phyloP scores from a whole-genome alignment of 2,797 vertebrate genomes.

The Sparidentex hasta region DNA sequence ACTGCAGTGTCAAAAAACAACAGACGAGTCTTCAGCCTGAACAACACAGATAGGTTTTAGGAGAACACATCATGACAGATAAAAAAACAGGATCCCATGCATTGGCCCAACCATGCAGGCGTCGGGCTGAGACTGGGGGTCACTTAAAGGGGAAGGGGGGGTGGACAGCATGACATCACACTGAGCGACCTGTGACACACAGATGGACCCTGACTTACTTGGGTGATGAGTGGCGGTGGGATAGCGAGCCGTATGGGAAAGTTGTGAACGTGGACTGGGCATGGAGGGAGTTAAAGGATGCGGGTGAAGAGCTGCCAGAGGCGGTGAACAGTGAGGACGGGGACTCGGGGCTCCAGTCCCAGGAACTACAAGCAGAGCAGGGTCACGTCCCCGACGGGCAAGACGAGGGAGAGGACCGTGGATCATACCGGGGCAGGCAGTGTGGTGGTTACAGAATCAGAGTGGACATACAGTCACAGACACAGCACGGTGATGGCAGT shows the following conservation, averaged over 20 bases:
- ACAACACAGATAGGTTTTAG: conserved; percentile 18
- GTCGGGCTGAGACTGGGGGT: conserved; percentile 39
- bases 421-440: conserved; percentile 71
- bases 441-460: conserved; percentile 68
- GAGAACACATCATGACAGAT: conserved; percentile 28
- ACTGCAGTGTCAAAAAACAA: conserved; percentile 47
- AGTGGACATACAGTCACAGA: conserved; percentile 76
- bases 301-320: conserved; percentile 85
- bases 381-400: conserved; percentile 65
- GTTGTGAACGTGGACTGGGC: conserved; percentile 83
- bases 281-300: conserved; percentile 87
- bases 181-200: conserved; percentile 51
- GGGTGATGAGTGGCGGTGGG: conserved; percentile 85
- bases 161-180: conserved; percentile 66
- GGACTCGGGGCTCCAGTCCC: conserved; percentile 85
- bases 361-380: conserved; percentile 82
- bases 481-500: conserved; percentile 68
- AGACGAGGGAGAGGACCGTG: conserved; percentile 66
- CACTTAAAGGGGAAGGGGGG: conserved; percentile 6
- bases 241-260: conserved; percentile 83
- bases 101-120: conserved; percentile 65
- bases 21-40: background rate
- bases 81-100: conserved; percentile 70
- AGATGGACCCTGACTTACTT: conserved; percentile 84
- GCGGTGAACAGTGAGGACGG: conserved; percentile 82